Percentiles rank a stretch among this genome's conserved stretches.
These are phyloP conservation scores for Channallabes apus DNA, from an alignment of 2,797 vertebrate genomes.

Conservation along the genomic window DNA sequence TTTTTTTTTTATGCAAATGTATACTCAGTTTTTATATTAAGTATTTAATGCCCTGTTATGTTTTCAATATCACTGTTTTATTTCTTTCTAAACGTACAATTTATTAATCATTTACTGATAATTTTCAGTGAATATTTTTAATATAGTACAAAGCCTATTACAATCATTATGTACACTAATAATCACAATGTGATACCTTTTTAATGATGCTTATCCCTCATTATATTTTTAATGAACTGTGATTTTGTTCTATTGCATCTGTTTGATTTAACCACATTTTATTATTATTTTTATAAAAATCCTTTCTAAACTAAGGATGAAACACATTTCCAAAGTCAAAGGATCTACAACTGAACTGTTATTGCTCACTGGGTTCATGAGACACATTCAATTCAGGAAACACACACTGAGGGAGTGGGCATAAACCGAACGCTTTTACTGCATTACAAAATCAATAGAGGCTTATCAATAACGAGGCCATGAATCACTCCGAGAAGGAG, in stretches of 20 bases:
- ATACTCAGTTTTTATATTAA: neutral
- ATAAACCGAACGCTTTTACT: conserved; percentile 76
- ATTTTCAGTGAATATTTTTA: neutral
- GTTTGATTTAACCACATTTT: too few species aligned
- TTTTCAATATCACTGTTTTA: neutral
- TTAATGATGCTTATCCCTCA: too few species aligned
- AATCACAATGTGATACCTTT: too few species aligned
- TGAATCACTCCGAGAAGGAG: conserved; percentile 77
- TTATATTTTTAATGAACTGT: too few species aligned
- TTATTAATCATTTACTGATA: neutral
- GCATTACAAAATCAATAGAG: conserved; percentile 75
- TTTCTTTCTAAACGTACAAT: neutral
- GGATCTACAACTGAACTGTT: neutral
- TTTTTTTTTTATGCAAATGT: neutral
- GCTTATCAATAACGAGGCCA: conserved; percentile 75
- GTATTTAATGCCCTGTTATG: neutral
- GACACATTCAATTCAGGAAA: conserved; percentile 46
- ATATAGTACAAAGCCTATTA: too few species aligned
- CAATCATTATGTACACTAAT: too few species aligned
- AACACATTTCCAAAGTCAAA: neutral
- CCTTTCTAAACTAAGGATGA: neutral
- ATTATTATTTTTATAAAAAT: too few species aligned
- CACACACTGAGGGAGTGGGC: conserved; percentile 41
- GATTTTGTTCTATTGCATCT: too few species aligned
- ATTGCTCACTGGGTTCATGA: neutral